These are phyloP conservation scores for Oxygymnocypris stewartii DNA, from an alignment of 2,113 vertebrate genomes.

Conservation along the genomic window DNA sequence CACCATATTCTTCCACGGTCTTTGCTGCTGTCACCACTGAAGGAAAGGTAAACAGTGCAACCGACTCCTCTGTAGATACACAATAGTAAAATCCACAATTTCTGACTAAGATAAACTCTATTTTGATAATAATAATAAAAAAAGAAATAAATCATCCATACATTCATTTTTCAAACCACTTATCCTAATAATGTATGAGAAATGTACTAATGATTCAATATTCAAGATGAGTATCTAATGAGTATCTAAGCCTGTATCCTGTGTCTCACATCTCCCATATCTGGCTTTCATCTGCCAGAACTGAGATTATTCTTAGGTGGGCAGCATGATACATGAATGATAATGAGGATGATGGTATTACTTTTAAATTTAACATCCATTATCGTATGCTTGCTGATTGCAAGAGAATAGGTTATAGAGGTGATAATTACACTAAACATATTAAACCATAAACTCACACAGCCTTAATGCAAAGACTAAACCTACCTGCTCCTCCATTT, in stretches of 20 bases:
- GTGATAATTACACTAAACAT: background rate
- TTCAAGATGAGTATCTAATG: too few species aligned
- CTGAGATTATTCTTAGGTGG: too few species aligned
- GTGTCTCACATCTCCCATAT: too few species aligned
- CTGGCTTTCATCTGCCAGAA: too few species aligned
- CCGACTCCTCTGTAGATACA: background rate
- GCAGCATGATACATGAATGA: background rate
- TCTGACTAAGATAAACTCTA: background rate
- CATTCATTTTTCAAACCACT: too few species aligned
- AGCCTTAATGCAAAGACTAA: background rate
- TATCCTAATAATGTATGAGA: too few species aligned
- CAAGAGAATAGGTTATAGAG: background rate
- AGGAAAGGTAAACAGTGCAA: slow-evolving; percentile 46
- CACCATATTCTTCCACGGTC: slow-evolving; percentile 36
- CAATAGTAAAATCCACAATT: background rate
- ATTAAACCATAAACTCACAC: background rate
- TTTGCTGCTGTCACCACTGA: slow-evolving; percentile 55
- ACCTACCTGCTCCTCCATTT: background rate
- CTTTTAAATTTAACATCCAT: background rate
- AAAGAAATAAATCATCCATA: background rate
- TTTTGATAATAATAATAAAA: background rate
- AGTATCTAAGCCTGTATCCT: too few species aligned
- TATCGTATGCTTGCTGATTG: background rate
- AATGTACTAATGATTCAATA: too few species aligned
- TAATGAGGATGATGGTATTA: too few species aligned